Evolutionary conservation across 2,797 vertebrate species (phyloP), one percentile per base, ranked within the genome.

Genomic region (Cercopithecus mitis): DNA sequence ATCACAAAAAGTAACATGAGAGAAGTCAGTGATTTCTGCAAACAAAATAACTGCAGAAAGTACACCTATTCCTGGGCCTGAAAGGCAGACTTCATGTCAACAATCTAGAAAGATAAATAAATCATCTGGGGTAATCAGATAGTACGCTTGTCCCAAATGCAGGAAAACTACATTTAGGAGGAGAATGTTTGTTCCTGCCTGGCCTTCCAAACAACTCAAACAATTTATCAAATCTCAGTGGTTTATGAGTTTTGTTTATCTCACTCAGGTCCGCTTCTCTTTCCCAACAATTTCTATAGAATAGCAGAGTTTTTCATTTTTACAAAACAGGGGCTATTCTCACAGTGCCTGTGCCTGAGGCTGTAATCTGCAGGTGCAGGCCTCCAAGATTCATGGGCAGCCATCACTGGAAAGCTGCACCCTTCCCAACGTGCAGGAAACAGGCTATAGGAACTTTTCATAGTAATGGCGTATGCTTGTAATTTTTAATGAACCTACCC

Each of bases 41-140:
- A 95, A 95, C 79, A 95, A 94, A 95, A 64, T 81, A 94, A 96
- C 50, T 88, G 27, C 64, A 88, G 86, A 94, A 96, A 96, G 90
- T 64, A 97, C 47, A 95, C 95, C 91, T 95, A 97, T 94, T 91
- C 88, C 86, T 91, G 83, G 95, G 79, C 82, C 92, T 89, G 57
- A 94, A 96, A 96, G 95, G 86, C 92, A 97, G 97, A 85, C 90
- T 96, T 93, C 96, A 96, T 75, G 80, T 95, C 97, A 96, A 97
- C 94, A 94, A 86, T 94, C 92, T 79, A 67, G 92, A 95, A 97
- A 93, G 91, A 96, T 95, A 98, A 97, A 98, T 94, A 97, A 97
- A 98, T 97, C 92, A 96, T 91, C 55, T n/a, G 5, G 10, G 7
- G 64, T 95, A 97, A 98, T 96, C 92, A 97, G 92, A 96, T 91